A percentile compares a stretch with the other conserved stretches of the same genome.
These are phyloP conservation scores for Polyergus mexicanus DNA, from an alignment of 1,140 invertebrate genomes.

Conservation along the genomic window DNA sequence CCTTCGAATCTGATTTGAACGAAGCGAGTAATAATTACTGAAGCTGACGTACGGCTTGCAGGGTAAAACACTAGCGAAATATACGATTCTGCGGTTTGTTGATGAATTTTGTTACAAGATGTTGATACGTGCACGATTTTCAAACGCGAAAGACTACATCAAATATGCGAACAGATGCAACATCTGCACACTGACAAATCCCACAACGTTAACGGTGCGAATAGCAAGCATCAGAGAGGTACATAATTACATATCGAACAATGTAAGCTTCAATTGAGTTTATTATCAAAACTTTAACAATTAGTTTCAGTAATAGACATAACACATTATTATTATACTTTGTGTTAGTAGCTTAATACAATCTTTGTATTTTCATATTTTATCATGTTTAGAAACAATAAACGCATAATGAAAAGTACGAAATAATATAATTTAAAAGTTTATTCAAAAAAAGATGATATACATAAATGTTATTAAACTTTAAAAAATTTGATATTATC, in stretches of 20 bases:
- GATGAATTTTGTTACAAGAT: slow-evolving; percentile 79
- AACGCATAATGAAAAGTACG: background rate
- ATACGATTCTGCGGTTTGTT: slow-evolving; percentile 75
- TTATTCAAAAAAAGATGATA: too few species aligned
- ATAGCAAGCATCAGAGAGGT: slow-evolving; percentile 66
- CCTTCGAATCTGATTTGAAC: slow-evolving; percentile 47
- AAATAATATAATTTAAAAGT: too few species aligned
- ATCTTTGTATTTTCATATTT: background rate
- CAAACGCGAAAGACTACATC: slow-evolving; percentile 48
- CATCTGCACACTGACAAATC: slow-evolving; percentile 36
- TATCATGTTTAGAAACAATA: background rate
- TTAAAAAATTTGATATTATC: background rate
- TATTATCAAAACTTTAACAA: slow-evolving; percentile 13
- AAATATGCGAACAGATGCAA: slow-evolving; percentile 44
- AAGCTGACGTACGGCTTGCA: slow-evolving; percentile 59
- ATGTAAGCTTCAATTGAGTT: background rate
- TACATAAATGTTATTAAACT: background rate
- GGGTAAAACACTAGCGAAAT: slow-evolving; percentile 60
- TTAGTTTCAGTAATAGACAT: background rate
- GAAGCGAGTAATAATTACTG: slow-evolving; percentile 35
- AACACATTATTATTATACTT: background rate
- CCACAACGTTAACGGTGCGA: slow-evolving; percentile 73
- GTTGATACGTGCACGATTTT: slow-evolving; percentile 61
- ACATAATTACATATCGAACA: slow-evolving; percentile 35
- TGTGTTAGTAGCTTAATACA: background rate